Evolutionary conservation across 1,140 invertebrate genomes (phyloP), one percentile per base, ranked within the genome.

Genomic region (Drosophila busckii): DNA sequence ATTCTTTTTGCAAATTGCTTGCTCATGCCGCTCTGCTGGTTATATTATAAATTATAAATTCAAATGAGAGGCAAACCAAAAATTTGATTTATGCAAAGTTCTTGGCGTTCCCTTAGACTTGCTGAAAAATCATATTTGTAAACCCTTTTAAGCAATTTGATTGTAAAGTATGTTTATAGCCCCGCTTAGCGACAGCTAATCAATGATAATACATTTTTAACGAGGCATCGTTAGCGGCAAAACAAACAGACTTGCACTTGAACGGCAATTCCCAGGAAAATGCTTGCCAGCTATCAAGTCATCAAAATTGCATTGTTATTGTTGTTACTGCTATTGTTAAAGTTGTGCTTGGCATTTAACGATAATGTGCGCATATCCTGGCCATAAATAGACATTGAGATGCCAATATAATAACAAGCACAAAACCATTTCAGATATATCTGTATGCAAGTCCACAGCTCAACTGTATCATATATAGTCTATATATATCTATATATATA

Each of bases 191-290:
- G 35, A 65, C 40, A 69, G 46, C 67, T 80, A 80, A 80, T 80
- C 73, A 80, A 80, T 71, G 73, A 65, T 80, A 80, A 80, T 80
- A 58, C 73, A 71, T 80, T 80, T 80, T 68, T 80, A 80, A 80
- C 73, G 73, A 80, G 54, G 22, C 50, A 25, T 80, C 73, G 68
- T 80, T 80, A 76, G 42, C 8, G 13, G 3, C 16, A 10, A 31
- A 22, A 54, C 25, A 67, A 35, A 53, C 34, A 44, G 13, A 20
- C 29, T 29, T 23, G 22, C 17, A 55, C 22, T 62, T 53, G 60
- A 56, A 71, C 63, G 59, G 64, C 62, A 71, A n/a, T 63, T 67
- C 63, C 80, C 53, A 63, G 50, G 53, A 63, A 70, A 70, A 70
- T 80, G 59, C 54, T 58, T 58, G 40, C 45, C 50, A 64, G 68